Evolutionary conservation across 2,888 invertebrate species (phyloP), one percentile per base, ranked within the genome.

Genomic region (Arrhopalites spinosus): DNA sequence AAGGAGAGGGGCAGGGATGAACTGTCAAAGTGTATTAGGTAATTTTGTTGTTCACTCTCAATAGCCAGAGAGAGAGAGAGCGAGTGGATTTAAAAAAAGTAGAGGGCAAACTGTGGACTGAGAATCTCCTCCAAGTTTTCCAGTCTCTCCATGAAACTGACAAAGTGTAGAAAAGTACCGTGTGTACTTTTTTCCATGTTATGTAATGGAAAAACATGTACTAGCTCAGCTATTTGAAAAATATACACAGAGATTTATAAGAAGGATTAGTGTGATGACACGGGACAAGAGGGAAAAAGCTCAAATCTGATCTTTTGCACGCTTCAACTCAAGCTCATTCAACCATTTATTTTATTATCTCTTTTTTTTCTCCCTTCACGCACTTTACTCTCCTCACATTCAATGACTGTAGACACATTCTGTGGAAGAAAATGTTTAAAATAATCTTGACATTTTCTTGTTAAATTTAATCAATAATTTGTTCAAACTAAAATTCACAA

Each of bases 11-110:
- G 59, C 43, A 36, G 61, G 56, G 43, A 61, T 61, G 68, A 59
- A 45, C 56, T 74, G 74, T 74, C 68, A 74, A 74, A 74, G 43
- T 68, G 59, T 56, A 74, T 74, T 74, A 74, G 59, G 20, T 68
- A 74, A 59, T 68, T 68, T 47, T 53, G 25, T 56, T 74, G 68
- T 74, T 29, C 56, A 68, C 45, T 68, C 67, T 61, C 29, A 8
- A n/a, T 61, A 15, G n/a, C 3, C 7, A 53, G 3, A 8, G 3
- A 53, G 5, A 53, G 17, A 11, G 53, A 53, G n/a, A 36, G 36
- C 3, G 36, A 1, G 25, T 17, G 27, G 30, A 29, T 61, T 61
- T 29, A 61, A 61, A 61, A n/a, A n/a, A 15, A 61, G 61, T n/a
- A 27, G 27, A 23, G 61, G 29, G 17, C 13, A 61, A 27, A 23